Percentiles rank a stretch among this genome's conserved stretches.
Evolutionary conservation across 2,888 invertebrate genomes (phyloP).

Genomic region (Polydrusus pterygomalis): DNA sequence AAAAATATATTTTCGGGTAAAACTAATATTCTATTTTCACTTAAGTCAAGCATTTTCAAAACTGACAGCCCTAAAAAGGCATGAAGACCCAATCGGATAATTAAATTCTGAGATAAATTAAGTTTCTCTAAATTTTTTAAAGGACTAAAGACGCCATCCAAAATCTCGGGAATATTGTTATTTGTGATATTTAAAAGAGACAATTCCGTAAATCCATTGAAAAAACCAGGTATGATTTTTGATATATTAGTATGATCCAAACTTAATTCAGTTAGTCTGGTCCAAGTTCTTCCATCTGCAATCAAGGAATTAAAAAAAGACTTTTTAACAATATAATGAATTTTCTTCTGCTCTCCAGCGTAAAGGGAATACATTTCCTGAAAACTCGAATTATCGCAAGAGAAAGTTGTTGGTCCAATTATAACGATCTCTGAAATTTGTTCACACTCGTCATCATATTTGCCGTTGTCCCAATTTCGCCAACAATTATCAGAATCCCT

Average conservation of each 20-base stretch:
- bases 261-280: slow-evolving; percentile 6
- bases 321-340: slow-evolving; percentile 4
- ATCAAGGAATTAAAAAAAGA: slow-evolving; percentile 10
- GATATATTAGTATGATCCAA: slow-evolving; percentile 14
- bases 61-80: slow-evolving; percentile 16
- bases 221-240: slow-evolving; percentile 15
- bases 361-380: background rate
- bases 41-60: slow-evolving; percentile 3
- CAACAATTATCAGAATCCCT: background rate
- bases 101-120: slow-evolving; percentile 14
- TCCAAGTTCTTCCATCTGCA: background rate
- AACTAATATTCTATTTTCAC: slow-evolving; percentile 8
- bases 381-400: background rate
- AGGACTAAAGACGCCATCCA: slow-evolving; percentile 17
- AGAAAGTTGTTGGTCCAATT: slow-evolving; percentile 16
- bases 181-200: background rate
- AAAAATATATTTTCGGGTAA: slow-evolving; percentile 16
- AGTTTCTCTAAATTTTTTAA: background rate
- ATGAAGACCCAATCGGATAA: background rate
- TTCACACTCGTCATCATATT: background rate
- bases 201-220: slow-evolving; percentile 11
- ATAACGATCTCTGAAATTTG: background rate
- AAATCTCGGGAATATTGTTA: background rate
- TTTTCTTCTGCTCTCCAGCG: background rate
- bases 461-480: background rate